Conservation (phyloP, 2,797 vertebrate species). For the Prionace glauca region DNA sequence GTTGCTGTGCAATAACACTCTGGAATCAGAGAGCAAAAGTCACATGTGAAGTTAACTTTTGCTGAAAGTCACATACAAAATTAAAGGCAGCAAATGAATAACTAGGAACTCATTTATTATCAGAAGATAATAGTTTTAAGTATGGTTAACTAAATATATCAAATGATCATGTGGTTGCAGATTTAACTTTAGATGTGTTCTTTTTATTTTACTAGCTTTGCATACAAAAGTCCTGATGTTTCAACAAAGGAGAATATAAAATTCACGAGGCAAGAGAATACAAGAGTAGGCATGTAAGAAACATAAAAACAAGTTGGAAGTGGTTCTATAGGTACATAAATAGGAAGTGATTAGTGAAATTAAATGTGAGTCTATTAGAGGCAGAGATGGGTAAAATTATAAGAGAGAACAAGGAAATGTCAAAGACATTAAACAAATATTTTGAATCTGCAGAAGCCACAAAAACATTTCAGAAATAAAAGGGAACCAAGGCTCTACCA, state of each 20-base stretch:
- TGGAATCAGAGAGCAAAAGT: background rate
- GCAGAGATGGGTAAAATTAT: too few relatives aligned
- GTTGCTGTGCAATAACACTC: background rate
- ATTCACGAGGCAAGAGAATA: background rate
- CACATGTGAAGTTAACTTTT: background rate
- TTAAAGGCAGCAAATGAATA: background rate
- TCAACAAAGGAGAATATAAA: background rate
- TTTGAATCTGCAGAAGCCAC: background rate
- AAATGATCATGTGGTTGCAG: background rate
- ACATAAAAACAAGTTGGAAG: background rate
- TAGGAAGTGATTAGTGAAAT: background rate
- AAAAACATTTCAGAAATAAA: background rate
- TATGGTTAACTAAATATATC: background rate
- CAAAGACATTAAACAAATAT: too few relatives aligned
- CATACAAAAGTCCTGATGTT: background rate
- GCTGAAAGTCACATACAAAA: background rate
- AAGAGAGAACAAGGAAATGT: too few relatives aligned
- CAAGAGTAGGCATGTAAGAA: background rate
- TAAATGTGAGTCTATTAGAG: too few relatives aligned
- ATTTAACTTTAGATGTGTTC: background rate
- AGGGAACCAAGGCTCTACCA: background rate
- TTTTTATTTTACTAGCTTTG: background rate
- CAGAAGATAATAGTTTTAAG: background rate
- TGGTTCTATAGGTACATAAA: background rate
- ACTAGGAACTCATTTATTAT: background rate